Conservation (phyloP, 2,888 invertebrate genomes). For the Euclidia mi region DNA sequence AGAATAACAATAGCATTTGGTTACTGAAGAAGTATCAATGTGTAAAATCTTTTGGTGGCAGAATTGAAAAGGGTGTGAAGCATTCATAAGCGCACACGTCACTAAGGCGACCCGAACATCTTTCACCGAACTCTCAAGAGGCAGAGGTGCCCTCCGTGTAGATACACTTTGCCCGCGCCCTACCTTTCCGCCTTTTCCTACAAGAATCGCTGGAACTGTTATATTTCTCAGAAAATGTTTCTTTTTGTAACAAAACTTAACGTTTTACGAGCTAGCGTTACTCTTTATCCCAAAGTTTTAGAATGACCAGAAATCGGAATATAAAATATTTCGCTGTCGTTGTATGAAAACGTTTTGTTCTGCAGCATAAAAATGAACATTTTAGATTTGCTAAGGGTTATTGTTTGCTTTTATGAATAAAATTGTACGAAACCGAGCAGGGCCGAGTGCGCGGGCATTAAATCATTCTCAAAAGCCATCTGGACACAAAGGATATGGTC, state of each 20-base stretch:
- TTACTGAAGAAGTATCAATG: slow-evolving; percentile 64
- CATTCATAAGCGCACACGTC: slow-evolving; percentile 81
- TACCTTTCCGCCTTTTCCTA: slow-evolving; percentile 69
- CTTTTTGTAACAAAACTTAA: slow-evolving; percentile 58
- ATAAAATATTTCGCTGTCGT: slow-evolving; percentile 51
- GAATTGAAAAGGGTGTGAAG: slow-evolving; percentile 73
- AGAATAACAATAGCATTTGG: slow-evolving; percentile 64
- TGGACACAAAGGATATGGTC: slow-evolving; percentile 82
- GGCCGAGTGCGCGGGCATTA: slow-evolving; percentile 70
- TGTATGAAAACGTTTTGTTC: slow-evolving; percentile 51
- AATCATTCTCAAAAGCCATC: slow-evolving; percentile 81
- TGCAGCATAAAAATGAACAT: slow-evolving; percentile 56
- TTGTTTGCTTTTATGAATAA: slow-evolving; percentile 71
- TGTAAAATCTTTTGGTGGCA: slow-evolving; percentile 66
- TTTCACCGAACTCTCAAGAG: slow-evolving; percentile 79
- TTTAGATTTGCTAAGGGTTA: slow-evolving; percentile 65
- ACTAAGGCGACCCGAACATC: slow-evolving; percentile 81
- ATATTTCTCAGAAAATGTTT: slow-evolving; percentile 63
- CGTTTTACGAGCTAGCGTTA: slow-evolving; percentile 58
- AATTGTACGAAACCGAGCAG: slow-evolving; percentile 66
- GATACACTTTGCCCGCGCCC: slow-evolving; percentile 72
- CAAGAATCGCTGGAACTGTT: slow-evolving; percentile 62
- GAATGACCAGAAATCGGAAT: slow-evolving; percentile 54
- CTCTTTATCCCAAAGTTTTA: slow-evolving; percentile 55
- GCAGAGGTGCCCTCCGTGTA: slow-evolving; percentile 73